Percentiles rank a stretch among this genome's conserved stretches.
Conservation (phyloP, 1,140 invertebrate genomes). For the Tetramorium parvispinum region DNA sequence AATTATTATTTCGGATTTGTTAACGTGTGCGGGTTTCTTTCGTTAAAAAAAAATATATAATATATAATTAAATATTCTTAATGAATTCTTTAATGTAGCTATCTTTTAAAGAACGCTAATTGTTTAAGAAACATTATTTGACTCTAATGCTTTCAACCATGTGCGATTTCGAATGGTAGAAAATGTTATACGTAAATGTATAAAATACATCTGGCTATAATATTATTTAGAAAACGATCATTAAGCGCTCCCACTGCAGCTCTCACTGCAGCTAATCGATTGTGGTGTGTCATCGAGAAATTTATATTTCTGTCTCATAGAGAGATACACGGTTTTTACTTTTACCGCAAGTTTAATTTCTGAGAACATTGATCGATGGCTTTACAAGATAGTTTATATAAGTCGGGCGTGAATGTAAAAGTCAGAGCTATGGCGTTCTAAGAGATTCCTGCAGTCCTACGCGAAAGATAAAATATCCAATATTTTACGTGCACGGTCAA, state of each 20-base stretch:
- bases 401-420: slow-evolving; percentile 6
- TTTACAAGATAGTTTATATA: not conserved
- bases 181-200: slow-evolving; percentile 9
- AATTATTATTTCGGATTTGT: slow-evolving; percentile 6
- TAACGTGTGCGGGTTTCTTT: not conserved
- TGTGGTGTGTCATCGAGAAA: not conserved
- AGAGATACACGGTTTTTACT: not conserved
- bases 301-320: slow-evolving; percentile 1
- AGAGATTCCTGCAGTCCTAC: slow-evolving; percentile 35
- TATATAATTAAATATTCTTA: not conserved
- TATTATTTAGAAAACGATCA: slow-evolving; percentile 22
- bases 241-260: not conserved
- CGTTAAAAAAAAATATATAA: not conserved
- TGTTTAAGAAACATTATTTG: slow-evolving; percentile 1
- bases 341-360: not conserved
- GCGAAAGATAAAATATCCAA: not conserved
- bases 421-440: not conserved
- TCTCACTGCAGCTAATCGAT: slow-evolving; percentile 5
- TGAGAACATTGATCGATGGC: not conserved
- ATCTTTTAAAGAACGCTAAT: not conserved
- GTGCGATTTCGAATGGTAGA: not conserved
- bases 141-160: not conserved
- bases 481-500: not conserved
- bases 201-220: slow-evolving; percentile 23
- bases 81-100: not conserved